phyloP scores from a whole-genome alignment of 2,113 vertebrate genomes.

The Sebastes schlegelii region DNA sequence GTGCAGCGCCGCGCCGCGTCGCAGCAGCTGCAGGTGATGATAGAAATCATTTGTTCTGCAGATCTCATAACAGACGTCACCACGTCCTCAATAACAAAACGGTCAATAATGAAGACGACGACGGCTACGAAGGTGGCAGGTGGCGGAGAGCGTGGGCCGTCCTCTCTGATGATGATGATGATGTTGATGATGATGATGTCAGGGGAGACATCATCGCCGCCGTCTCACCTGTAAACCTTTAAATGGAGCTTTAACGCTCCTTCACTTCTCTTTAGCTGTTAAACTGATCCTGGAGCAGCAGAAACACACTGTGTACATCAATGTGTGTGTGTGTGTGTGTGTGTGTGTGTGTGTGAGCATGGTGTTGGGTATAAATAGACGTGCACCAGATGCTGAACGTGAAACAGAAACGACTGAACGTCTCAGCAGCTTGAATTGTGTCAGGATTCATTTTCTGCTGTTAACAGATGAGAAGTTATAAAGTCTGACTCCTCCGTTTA shows the following conservation, averaged over 20 bases:
- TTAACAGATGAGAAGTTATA: not conserved
- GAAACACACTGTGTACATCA: not conserved
- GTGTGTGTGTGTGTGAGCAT: conserved; percentile 17
- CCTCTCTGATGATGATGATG: conserved; percentile 28
- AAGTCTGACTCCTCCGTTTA: not conserved
- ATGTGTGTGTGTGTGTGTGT: conserved; percentile 19
- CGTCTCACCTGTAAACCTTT: conserved; percentile 25
- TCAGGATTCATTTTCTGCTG: conserved; percentile 3
- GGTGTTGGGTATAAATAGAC: conserved; percentile 52
- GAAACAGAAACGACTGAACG: not conserved
- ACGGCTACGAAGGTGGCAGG: not conserved
- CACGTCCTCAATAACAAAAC: conserved; percentile 11
- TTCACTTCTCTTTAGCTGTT: not conserved
- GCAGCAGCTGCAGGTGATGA: conserved; percentile 68
- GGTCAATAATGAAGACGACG: conserved; percentile 30
- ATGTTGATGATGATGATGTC: conserved; percentile 24
- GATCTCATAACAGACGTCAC: conserved; percentile 19
- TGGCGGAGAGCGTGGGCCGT: conserved; percentile 8
- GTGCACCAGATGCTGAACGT: conserved; percentile 11
- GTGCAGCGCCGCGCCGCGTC: not conserved
- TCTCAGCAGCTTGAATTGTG: not conserved
- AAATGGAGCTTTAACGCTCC: not conserved
- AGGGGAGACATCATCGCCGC: conserved; percentile 14
- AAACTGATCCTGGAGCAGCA: not conserved
- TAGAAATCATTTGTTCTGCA: conserved; percentile 47